Base-by-base conservation (phyloP, 1,140 invertebrate species). In the Lithobius niger region DNA sequence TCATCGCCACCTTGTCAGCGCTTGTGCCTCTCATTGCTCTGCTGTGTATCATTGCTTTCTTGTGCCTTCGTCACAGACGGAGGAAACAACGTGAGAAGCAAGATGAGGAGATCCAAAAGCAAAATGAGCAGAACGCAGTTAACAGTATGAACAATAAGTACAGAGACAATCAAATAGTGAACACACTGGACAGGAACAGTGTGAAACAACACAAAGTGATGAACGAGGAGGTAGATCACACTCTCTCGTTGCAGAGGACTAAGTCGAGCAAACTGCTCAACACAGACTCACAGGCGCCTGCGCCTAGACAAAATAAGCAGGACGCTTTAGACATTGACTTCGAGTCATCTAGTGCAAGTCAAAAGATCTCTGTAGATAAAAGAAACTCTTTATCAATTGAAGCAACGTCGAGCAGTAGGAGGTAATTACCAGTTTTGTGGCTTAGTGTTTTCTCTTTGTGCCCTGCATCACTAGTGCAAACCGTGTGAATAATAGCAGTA, bases 121-220 rank as follows among this genome's bases (percentile, higher is more conserved):
- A 94, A 68, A 94, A 94, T 70, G 88, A 90, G 68, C 81, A 86
- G 61, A 93, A 94, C 72, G 82, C 84, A 3, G 82, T 84, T 61
- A 81, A 79, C 71, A 81, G 74, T 48, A 62, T 65, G 59, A 67
- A 66, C 59, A 66, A 66, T 52, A 69, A 68, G 52, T 60, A 55
- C 52, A 26, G 56, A 19, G 52, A 60, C 40, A 55, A 54, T 25
- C 56, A 56, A 51, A 62, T 60, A 27, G 53, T 62, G 21, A 62
- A 62, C 55, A 59, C 59, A 43, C 27, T 62, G 4, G 54, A 52
- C 21, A 50, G 45, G 4, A n/a, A 48, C 10, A 45, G 50, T 22
- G 19, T 27, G 16, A 60, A 61, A 44, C 48, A 40, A 48, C 40
- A 22, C 18, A 55, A 55, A 42, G 6, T 48, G 19, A 48, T 21